Base-by-base conservation (phyloP, 2,888 invertebrate genomes). In the Erpobdella octoculata region DNA sequence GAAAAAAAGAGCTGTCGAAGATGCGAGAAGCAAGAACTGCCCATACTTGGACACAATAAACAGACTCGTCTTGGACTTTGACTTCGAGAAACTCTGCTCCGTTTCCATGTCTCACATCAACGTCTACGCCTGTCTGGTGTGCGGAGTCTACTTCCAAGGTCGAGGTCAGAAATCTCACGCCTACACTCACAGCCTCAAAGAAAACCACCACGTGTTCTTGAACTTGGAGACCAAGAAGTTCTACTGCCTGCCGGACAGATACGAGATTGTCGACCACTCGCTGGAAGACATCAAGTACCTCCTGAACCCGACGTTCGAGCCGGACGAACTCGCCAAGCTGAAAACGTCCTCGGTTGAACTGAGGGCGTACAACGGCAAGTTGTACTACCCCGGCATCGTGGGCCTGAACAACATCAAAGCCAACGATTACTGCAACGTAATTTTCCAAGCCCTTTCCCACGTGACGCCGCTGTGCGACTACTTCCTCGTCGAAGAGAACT, bases 391-490 rank as follows among this genome's bases (percentile, higher is more conserved):
- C 83, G 84, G 86, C 67, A 94, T 99, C 79, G 95, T 98, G 28
- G 95, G 95, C 0, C 86, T 99, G 66, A 99, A 99, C 81, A 99
- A 99, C 83, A 99, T 99, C 78, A 99, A 99, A 85, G 96, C 95
- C 3, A 99, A 99, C 85, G 98, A 99, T 84, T 99, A 99, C 82
- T 97, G 97, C 82, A 99, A 99, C 85, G 98, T 97, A 65, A 91
- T 99, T 71, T 86, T 99, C 71, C 93, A 97, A 90, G 93, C 95
- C 28, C 84, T 99, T 37, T 91, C 94, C 0, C 95, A 97, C 85
- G 96, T 98, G 3, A 88, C 90, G 0, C 96, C 97, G 0, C 85
- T 99, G 25, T 87, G 98, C 58, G 90, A 98, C 83, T 98, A 93
- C 81, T 98, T 97, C 82, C 85, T 99, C 37, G 87, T 92, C 59